A percentile compares a stretch with the other conserved stretches of the same genome.
Evolutionary conservation across 2,113 vertebrate species (phyloP).

Genomic region (Otus sunia): DNA sequence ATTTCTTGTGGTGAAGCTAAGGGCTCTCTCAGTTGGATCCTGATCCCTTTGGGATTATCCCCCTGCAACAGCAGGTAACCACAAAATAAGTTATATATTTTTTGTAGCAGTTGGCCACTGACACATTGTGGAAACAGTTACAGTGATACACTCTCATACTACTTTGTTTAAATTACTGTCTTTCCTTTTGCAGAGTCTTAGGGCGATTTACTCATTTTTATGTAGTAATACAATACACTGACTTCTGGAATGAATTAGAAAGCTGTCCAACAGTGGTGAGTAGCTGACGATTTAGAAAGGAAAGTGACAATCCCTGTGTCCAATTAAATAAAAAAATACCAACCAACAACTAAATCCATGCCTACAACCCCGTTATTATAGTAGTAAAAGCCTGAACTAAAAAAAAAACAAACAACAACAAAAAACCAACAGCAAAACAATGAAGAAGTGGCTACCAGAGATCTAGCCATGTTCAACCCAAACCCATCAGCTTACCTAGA

Average conservation of each 20-base stretch:
- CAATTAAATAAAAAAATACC: background rate
- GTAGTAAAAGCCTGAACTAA: background rate
- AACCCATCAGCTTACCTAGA: background rate
- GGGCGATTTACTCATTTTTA: background rate
- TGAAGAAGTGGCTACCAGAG: background rate
- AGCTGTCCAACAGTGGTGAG: background rate
- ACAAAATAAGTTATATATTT: background rate
- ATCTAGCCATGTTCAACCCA: background rate
- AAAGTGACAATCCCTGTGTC: background rate
- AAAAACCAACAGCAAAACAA: background rate
- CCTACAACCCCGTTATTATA: background rate
- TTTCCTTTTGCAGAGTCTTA: background rate
- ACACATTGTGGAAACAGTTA: background rate
- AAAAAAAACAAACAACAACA: background rate
- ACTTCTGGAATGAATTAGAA: background rate
- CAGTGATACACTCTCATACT: background rate
- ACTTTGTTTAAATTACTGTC: background rate
- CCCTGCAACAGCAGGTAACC: background rate
- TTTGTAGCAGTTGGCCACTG: background rate
- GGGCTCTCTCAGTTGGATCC: background rate
- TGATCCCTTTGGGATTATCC: background rate
- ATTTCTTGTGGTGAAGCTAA: background rate
- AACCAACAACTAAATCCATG: accelerated
- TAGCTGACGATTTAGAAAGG: background rate
- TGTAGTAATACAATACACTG: background rate